Evolutionary conservation across 2,113 vertebrate species (phyloP).

Genomic region (Caranx ignobilis): DNA sequence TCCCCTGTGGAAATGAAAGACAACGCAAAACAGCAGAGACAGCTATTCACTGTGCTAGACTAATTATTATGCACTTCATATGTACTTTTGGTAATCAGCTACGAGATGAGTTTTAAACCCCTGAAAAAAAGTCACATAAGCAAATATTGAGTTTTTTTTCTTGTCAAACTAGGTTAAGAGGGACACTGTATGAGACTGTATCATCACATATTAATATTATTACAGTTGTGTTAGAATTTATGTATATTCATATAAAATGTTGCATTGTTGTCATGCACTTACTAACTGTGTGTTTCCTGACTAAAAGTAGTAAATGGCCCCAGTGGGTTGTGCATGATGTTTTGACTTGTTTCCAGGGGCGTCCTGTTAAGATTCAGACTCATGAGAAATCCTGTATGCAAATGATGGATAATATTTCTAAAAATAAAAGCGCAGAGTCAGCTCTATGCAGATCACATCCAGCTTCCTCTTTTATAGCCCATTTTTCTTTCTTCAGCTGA

Average conservation of each 20-base stretch:
- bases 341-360: neutral
- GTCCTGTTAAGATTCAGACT: neutral
- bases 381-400: neutral
- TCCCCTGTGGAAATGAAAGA: constrained; percentile 85
- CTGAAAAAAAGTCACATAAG: too few relatives aligned
- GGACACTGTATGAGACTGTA: too few relatives aligned
- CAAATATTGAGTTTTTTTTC: too few relatives aligned
- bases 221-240: too few relatives aligned
- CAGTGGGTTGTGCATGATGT: neutral
- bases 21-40: neutral
- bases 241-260: too few relatives aligned
- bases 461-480: constrained; percentile 6
- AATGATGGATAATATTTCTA: constrained; percentile 27
- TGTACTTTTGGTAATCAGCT: too few relatives aligned
- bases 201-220: too few relatives aligned
- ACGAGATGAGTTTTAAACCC: too few relatives aligned
- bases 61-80: too few relatives aligned
- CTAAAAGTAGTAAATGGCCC: neutral
- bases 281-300: neutral
- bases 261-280: neutral
- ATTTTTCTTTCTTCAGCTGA: neutral
- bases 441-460: constrained; percentile 21
- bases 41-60: too few relatives aligned
- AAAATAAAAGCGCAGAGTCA: constrained; percentile 39
- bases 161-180: too few relatives aligned